These are phyloP conservation scores for Sphaeridia pumilis DNA, from an alignment of 2,888 invertebrate genomes.

Conservation along the genomic window DNA sequence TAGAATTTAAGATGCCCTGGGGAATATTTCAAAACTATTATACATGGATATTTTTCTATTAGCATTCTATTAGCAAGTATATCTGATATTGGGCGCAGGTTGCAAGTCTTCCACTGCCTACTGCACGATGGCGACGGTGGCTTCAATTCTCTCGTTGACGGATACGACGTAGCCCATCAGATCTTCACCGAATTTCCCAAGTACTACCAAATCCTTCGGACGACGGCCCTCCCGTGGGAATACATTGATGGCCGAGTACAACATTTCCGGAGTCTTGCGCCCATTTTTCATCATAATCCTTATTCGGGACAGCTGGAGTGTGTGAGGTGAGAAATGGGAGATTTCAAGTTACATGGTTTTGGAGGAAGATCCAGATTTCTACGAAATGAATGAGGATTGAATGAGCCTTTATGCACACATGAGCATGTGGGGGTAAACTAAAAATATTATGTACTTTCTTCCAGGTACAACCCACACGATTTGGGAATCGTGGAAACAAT, in stretches of 20 bases:
- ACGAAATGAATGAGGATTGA: background rate
- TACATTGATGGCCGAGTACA: constrained; percentile 54
- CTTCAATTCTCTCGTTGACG: constrained; percentile 61
- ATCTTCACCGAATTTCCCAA: constrained; percentile 46
- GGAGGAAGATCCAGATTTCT: background rate
- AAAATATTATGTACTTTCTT: constrained; percentile 13
- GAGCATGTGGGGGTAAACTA: background rate
- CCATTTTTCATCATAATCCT: constrained; percentile 49
- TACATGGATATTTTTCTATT: no score
- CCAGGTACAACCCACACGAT: constrained; percentile 62
- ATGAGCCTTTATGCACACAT: background rate
- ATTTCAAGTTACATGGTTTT: background rate
- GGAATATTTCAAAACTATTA: no score
- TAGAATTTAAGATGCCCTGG: no score
- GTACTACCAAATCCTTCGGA: constrained; percentile 50
- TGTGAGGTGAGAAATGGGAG: constrained; percentile 44
- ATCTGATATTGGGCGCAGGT: constrained; percentile 35
- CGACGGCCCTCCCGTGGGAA: constrained; percentile 50
- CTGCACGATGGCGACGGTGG: constrained; percentile 54
- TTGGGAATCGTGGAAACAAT: constrained; percentile 52
- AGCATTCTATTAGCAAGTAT: no score
- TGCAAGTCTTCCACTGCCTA: constrained; percentile 52
- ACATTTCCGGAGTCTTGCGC: constrained; percentile 45
- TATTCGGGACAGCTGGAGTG: constrained; percentile 49
- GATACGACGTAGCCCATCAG: constrained; percentile 53